phyloP scores from a whole-genome alignment of 2,888 invertebrate species.

The Muschampia staudingeri region DNA sequence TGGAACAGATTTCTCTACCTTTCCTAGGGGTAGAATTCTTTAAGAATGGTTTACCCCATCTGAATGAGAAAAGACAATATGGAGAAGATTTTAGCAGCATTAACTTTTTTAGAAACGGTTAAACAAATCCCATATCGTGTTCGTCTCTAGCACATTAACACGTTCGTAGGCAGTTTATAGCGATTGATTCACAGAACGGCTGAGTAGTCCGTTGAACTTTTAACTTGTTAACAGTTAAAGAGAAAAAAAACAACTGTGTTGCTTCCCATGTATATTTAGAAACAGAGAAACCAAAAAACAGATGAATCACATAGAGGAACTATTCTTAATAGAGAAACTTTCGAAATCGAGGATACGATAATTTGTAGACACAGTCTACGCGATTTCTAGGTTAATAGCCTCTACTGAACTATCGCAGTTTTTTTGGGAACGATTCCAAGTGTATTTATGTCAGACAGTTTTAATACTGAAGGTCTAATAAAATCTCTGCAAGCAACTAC shows the following conservation, averaged over 20 bases:
- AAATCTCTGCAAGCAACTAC: neutral
- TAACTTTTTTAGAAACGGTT: slow-evolving; percentile 37
- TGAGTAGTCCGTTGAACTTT: slow-evolving; percentile 48
- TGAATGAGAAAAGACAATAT: slow-evolving; percentile 45
- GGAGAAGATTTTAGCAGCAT: slow-evolving; percentile 32
- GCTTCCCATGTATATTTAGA: neutral
- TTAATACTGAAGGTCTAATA: neutral
- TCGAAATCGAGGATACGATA: slow-evolving; percentile 49
- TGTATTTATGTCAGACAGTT: neutral
- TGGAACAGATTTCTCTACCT: too few species aligned
- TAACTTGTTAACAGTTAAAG: slow-evolving; percentile 35
- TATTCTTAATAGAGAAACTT: slow-evolving; percentile 51
- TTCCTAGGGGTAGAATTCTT: neutral
- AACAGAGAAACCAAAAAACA: neutral
- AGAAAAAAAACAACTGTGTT: slow-evolving; percentile 2
- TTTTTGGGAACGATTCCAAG: slow-evolving; percentile 30
- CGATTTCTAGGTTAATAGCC: slow-evolving; percentile 21
- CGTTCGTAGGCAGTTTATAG: slow-evolving; percentile 46
- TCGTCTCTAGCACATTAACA: slow-evolving; percentile 52
- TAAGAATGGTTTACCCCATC: neutral
- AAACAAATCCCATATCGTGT: slow-evolving; percentile 41
- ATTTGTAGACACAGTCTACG: slow-evolving; percentile 49
- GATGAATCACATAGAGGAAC: slow-evolving; percentile 49
- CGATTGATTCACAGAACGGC: slow-evolving; percentile 45
- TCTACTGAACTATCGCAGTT: too few species aligned